Evolutionary conservation across 2,888 invertebrate genomes (phyloP), one percentile per base, ranked within the genome.

Genomic region (Flexamia atlantica): DNA sequence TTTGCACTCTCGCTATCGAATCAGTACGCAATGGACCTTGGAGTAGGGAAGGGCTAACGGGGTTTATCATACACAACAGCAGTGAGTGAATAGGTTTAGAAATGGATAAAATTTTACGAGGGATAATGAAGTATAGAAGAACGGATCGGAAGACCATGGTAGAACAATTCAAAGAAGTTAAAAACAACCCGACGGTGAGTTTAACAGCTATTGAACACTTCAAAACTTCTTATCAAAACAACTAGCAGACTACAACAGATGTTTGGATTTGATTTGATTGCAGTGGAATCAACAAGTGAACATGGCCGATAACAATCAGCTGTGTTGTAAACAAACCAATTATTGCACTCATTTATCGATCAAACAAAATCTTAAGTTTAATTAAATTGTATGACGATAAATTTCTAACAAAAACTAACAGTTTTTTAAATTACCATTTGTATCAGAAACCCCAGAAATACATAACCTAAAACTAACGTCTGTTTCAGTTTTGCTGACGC

Each of bases 91-190:
- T 64, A 28, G 30, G 64, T 30, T 64, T 30, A 14, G 57, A 36
- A 9, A 97, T 98, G 97, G 97, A 97, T 89, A 93, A 95, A 90
- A 96, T 98, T 89, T 91, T 98, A 87, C 93, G 95, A 89, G 98
- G 98, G 81, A 95, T 98, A 82, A 97, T 98, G 94, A 94, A 95
- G 89, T 98, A 98, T 90, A 93, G 97, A 85, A 93, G 94, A 85
- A 93, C 95, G 83, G 95, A 96, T 87, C 93, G 96, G 86, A 94
- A 95, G 85, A 94, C 93, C 89, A 97, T 98, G 97, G 96, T 98
- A 42, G 94, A 97, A 91, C 97, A 98, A 91, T 98, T 98, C 91
- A 92, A 96, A 90, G 92, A 95, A 93, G 97, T 98, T 87, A 93
- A 94, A 90, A 95, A 98, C 91, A 94, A 97, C 91, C 98, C 98